phyloP scores from a whole-genome alignment of 2,888 invertebrate genomes.

The Cryptus viduatorius region DNA sequence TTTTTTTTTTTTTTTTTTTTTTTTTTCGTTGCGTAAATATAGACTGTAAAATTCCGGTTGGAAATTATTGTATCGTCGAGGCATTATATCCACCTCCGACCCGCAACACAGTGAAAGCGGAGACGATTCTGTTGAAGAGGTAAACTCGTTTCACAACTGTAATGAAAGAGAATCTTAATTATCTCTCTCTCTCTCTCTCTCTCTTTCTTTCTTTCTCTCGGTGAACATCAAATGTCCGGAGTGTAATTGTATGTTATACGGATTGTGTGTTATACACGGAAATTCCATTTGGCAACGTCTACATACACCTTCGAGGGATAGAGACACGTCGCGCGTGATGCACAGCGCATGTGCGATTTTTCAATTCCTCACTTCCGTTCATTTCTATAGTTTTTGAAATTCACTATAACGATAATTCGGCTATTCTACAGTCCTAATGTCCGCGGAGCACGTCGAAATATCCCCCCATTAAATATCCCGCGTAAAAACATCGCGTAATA shows the following conservation, averaged over 20 bases:
- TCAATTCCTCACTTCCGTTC: background rate
- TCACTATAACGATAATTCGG: too few species aligned
- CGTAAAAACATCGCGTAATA: too few species aligned
- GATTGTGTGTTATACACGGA: background rate
- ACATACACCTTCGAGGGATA: background rate
- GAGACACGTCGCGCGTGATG: background rate
- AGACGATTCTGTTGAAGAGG: slow-evolving; percentile 35
- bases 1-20: slow-evolving; percentile 4
- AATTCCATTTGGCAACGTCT: background rate
- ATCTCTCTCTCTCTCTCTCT: background rate
- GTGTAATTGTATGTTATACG: background rate
- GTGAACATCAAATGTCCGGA: background rate
- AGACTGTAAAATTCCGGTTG: background rate
- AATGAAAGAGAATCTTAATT: slow-evolving; percentile 26
- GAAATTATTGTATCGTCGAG: slow-evolving; percentile 6
- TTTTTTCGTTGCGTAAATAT: slow-evolving; percentile 43
- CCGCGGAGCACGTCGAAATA: too few species aligned
- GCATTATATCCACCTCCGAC: slow-evolving; percentile 13
- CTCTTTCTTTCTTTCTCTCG: background rate
- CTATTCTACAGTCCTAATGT: too few species aligned
- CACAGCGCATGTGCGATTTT: background rate
- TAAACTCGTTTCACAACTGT: slow-evolving; percentile 38
- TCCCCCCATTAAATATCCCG: too few species aligned
- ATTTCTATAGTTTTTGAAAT: too few species aligned
- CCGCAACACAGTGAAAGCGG: slow-evolving; percentile 37